Evolutionary conservation across 2,113 vertebrate genomes (phyloP).

Genomic region (Egretta garzetta): DNA sequence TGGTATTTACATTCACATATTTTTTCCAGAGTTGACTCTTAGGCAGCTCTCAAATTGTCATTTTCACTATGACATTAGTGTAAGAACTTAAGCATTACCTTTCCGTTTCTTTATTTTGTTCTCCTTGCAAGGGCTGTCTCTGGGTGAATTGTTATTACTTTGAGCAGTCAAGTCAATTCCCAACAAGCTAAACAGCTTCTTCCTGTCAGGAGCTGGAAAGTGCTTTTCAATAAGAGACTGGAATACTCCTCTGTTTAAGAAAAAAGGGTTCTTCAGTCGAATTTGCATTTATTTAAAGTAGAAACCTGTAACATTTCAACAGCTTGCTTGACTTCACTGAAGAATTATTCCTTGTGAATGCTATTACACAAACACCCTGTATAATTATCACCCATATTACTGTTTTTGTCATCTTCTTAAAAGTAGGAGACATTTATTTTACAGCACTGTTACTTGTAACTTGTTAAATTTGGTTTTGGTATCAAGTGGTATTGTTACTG

Average conservation of each 20-base stretch:
- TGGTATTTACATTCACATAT: too few relatives aligned
- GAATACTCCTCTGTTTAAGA: constrained; percentile 87
- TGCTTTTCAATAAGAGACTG: constrained; percentile 98
- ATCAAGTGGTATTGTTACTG: neutral
- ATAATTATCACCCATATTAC: neutral
- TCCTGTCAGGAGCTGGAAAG: constrained; percentile 96
- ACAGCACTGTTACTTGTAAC: neutral
- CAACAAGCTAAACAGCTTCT: constrained; percentile 94
- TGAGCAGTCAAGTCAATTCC: constrained; percentile 92
- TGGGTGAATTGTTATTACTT: constrained; percentile 87
- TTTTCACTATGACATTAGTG: neutral
- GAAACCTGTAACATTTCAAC: neutral
- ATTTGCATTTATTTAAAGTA: constrained; percentile 2
- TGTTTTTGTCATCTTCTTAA: neutral
- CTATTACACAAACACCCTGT: neutral
- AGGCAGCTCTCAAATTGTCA: neutral
- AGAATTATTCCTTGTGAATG: neutral
- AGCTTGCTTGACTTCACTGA: neutral
- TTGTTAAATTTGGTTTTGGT: neutral
- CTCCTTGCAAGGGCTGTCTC: constrained; percentile 82
- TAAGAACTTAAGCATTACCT: constrained; percentile 72
- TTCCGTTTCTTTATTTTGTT: constrained; percentile 93
- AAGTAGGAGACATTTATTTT: neutral
- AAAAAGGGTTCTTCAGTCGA: neutral
- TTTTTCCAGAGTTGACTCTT: neutral